A percentile compares a stretch with the other conserved stretches of the same genome.
phyloP scores from a whole-genome alignment of 53 echinoderm and acorn worm species.

The Hippasteria phrygiana region DNA sequence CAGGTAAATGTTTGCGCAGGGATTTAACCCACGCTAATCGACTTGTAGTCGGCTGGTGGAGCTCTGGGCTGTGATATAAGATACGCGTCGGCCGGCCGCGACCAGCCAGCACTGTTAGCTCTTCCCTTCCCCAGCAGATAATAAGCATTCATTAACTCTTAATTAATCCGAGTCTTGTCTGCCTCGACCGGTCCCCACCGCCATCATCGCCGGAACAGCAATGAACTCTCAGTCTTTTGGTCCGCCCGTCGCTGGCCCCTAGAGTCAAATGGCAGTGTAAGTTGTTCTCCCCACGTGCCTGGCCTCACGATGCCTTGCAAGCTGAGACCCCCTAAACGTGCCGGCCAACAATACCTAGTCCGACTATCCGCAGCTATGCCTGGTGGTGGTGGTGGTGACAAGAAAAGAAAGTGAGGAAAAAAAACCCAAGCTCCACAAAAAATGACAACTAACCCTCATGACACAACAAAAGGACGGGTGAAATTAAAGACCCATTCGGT shows the following conservation, averaged over 20 bases:
- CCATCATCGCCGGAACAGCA: background rate
- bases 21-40: constrained; percentile 64
- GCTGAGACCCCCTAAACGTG: constrained; percentile 48
- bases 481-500: constrained; percentile 44
- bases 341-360: constrained; percentile 44
- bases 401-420: too few species aligned
- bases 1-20: constrained; percentile 63
- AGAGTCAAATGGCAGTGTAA: background rate
- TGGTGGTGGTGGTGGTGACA: background rate
- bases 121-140: constrained; percentile 42
- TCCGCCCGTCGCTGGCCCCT: background rate
- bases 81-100: constrained; percentile 50
- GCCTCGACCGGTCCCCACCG: background rate
- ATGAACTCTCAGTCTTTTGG: background rate
- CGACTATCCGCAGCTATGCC: constrained; percentile 13
- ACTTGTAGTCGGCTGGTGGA: constrained; percentile 57
- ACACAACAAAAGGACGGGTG: background rate
- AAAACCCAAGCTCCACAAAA: constrained; percentile 1
- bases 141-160: constrained; percentile 68
- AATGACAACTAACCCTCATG: background rate
- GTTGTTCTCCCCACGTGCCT: constrained; percentile 29
- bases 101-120: constrained; percentile 55
- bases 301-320: constrained; percentile 16
- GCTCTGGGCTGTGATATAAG: constrained; percentile 51
- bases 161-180: constrained; percentile 24